Evolutionary conservation across 1,140 invertebrate genomes (phyloP).

Genomic region (Trichonephila clavipes): DNA sequence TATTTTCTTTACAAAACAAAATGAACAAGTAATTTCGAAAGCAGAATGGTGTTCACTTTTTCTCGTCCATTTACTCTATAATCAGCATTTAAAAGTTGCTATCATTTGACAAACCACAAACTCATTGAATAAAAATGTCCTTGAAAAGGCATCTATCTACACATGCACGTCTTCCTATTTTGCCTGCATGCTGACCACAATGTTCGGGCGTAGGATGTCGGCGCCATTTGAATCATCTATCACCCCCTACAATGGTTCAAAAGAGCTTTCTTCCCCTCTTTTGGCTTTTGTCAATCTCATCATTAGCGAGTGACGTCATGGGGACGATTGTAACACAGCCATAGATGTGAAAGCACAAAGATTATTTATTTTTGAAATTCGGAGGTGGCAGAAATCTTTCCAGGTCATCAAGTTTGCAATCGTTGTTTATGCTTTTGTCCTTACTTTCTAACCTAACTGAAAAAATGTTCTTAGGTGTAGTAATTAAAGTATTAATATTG

Average conservation of each 20-base stretch:
- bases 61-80: too few relatives aligned
- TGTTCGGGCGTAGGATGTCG: neutral
- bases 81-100: too few relatives aligned
- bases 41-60: too few relatives aligned
- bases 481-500: too few relatives aligned
- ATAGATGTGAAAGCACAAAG: neutral
- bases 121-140: neutral
- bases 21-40: too few relatives aligned
- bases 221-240: conserved; percentile 11
- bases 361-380: neutral
- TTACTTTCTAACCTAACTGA: too few relatives aligned
- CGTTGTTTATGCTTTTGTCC: neutral
- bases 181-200: neutral
- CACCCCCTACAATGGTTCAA: conserved; percentile 13
- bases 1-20: too few relatives aligned
- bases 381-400: neutral
- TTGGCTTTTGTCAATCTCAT: conserved; percentile 19
- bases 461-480: too few relatives aligned
- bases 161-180: neutral
- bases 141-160: neutral
- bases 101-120: too few relatives aligned
- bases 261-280: neutral
- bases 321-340: neutral
- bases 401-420: neutral
- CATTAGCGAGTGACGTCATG: conserved; percentile 16